Percentiles rank a stretch among this genome's conserved stretches.
phyloP scores from a whole-genome alignment of 2,113 vertebrate genomes.

The Tachuris rubrigastra region DNA sequence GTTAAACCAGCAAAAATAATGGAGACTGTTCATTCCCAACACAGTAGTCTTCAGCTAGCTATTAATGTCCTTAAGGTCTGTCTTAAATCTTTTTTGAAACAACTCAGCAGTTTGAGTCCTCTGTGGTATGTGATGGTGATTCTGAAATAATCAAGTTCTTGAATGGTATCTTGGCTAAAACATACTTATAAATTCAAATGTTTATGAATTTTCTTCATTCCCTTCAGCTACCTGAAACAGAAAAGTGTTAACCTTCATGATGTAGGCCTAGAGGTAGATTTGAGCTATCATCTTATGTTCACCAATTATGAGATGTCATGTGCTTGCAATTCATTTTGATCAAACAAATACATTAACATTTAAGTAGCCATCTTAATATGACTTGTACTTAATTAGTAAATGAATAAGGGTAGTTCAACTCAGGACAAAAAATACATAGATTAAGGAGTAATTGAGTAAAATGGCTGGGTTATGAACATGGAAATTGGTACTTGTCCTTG shows the following conservation, averaged over 20 bases:
- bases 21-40: neutral
- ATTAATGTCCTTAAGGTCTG: neutral
- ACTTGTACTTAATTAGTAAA: neutral
- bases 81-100: neutral
- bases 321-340: neutral
- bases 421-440: neutral
- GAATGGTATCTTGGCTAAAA: neutral
- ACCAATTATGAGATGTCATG: neutral
- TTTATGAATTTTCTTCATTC: neutral
- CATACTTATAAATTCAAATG: neutral
- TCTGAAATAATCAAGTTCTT: neutral
- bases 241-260: neutral
- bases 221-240: neutral
- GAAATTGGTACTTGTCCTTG: neutral
- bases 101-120: neutral
- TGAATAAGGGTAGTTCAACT: neutral
- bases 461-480: neutral
- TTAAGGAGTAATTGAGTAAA: neutral
- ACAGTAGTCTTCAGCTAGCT: neutral
- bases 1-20: neutral
- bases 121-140: neutral
- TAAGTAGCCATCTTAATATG: neutral
- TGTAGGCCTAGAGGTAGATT: neutral
- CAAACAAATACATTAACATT: neutral
- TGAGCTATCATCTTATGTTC: neutral